Base-by-base conservation (phyloP, 2,888 invertebrate genomes). In the Teleiodes luculella region DNA sequence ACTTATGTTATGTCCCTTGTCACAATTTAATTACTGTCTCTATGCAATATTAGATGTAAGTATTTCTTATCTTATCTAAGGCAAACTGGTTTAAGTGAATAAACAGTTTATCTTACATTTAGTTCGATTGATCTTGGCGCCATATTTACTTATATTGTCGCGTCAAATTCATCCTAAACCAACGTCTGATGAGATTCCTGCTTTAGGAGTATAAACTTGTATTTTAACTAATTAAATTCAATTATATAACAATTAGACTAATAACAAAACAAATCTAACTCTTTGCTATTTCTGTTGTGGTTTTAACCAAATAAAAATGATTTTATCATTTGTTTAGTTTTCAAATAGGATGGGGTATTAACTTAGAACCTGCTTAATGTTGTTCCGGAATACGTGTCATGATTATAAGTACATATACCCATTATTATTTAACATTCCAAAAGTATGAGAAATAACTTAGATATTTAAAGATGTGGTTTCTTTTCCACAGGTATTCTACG, bases 181-280 rank as follows among this genome's bases (percentile, higher is more conserved):
- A n/a, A 33, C 33, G 33, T 33, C 33, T 33, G 33, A 33, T 33
- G 33, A 24, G 24, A 24, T 24, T 24, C 6, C 24, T 24, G 24
- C 24, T 24, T 24, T 4, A 24, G 3, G 6, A 6, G 24, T 24
- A 24, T 24, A 24, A 24, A 24, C 24, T 24, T 24, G 24, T 33
- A 33, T 33, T 33, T 33, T 33, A n/a, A 33, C 11, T 5, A 33
- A n/a, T 11, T 33, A 5, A 33, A 33, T 7, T 2, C 41, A 35
- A 48, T 48, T 18, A 18, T n/a, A 13, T 35, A 35, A 48, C 48
- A 11, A 48, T 48, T 48, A 20, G 33, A 48, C 48, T 48, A 46
- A 46, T 46, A 16, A 11, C 11, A n/a, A 13, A 13, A 6, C 13
- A 13, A 43, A 13, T 43, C 13, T 11, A 20, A 28, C 13, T 16